Base-by-base conservation (phyloP, 35 echinoderm and acorn worm genomes). In the Strongylocentrotus purpuratus region DNA sequence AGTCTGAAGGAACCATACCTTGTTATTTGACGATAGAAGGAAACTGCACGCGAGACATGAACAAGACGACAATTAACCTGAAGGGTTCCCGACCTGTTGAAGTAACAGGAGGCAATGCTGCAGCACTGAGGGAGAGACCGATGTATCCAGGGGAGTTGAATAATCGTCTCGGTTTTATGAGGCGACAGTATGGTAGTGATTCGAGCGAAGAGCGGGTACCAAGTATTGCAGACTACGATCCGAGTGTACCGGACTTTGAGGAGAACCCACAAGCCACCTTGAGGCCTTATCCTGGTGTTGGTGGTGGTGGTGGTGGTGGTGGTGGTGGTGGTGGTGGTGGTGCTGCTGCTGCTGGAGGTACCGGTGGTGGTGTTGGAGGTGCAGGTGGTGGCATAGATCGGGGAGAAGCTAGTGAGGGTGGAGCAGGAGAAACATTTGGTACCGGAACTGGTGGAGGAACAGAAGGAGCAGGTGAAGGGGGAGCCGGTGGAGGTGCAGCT, bases 11-110 rank as follows among this genome's bases (percentile, higher is more conserved):
- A 46, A 46, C 15, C 33, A 45, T 89, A 35, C 87, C 87, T 6
- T 89, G 87, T 31, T 89, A 45, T 9, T 17, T 89, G 87, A 89
- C 87, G 20, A 15, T 89, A 4, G 25, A 33, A 15, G 87, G 87
- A 17, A 89, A 89, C 87, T 89, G 87, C 25, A 89, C 87, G 12
- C 20, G 31, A 89, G 33, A 89, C 87, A 89, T 89, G 87, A 46
- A 89, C 87, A 89, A 89, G 20, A 45, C 87, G 6, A 89, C 87
- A 11, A 89, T 89, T 45, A 89, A 89, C 25, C 25, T 89, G 45
- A 33, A 32, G 8, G 87, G 45, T 18, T 31, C 33, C 12, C 32
- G 7, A 13, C 87, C 31, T 0, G 87, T 89, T 1, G 87, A 88
- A 35, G 87, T 88, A 33, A 88, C 32, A 35, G 31, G 87, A 46